Percentiles rank a stretch among this genome's conserved stretches.
These are phyloP conservation scores for Trachelus iudaicus DNA, from an alignment of 2,888 invertebrate genomes.

Conservation along the genomic window DNA sequence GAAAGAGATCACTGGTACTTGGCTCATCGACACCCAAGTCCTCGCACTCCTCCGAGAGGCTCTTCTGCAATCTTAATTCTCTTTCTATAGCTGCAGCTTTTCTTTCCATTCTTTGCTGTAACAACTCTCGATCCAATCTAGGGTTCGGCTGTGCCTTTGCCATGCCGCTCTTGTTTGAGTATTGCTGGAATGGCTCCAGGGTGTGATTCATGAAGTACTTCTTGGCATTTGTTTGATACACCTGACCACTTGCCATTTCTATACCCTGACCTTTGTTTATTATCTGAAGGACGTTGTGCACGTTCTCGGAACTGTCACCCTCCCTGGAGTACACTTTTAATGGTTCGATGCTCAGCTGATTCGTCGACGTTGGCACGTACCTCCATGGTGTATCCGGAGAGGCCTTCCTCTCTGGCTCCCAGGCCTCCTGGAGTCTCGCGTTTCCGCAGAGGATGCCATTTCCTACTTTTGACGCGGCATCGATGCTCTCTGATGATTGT, in stretches of 20 bases:
- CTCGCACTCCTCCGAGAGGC: slow-evolving; percentile 82
- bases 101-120: slow-evolving; percentile 57
- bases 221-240: slow-evolving; percentile 55
- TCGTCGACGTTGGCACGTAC: slow-evolving; percentile 54
- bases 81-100: slow-evolving; percentile 70
- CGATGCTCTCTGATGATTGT: slow-evolving; percentile 46
- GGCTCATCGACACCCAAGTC: slow-evolving; percentile 84
- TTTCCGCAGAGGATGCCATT: slow-evolving; percentile 61
- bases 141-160: slow-evolving; percentile 49
- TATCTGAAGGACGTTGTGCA: slow-evolving; percentile 57
- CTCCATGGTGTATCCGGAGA: slow-evolving; percentile 63
- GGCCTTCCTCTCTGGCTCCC: slow-evolving; percentile 60
- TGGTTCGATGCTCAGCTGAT: slow-evolving; percentile 51
- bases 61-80: slow-evolving; percentile 74
- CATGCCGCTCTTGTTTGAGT: slow-evolving; percentile 44
- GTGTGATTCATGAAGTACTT: slow-evolving; percentile 62
- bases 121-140: slow-evolving; percentile 50
- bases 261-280: slow-evolving; percentile 59
- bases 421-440: slow-evolving; percentile 61
- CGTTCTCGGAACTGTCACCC: slow-evolving; percentile 49
- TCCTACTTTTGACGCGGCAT: slow-evolving; percentile 51
- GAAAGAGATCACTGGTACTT: slow-evolving; percentile 82
- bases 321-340: slow-evolving; percentile 51
- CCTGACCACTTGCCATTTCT: slow-evolving; percentile 54
- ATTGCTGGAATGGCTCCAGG: slow-evolving; percentile 55